These are phyloP conservation scores for Calliopsis andreniformis DNA, from an alignment of 1,140 invertebrate genomes.

Conservation along the genomic window DNA sequence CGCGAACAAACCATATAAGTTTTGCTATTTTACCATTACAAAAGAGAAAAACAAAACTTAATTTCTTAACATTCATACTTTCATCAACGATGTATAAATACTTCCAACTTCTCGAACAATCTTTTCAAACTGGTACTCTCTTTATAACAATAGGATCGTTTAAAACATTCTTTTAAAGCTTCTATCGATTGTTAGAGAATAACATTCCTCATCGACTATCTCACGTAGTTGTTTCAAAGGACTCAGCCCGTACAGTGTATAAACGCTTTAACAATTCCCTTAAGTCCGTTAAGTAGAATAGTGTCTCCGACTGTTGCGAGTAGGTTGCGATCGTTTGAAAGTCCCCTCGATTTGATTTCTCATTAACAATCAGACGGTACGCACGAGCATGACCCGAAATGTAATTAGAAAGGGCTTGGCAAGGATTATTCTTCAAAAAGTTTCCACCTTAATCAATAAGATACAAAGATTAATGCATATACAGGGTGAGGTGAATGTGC, in stretches of 20 bases:
- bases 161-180: not conserved
- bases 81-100: too few species aligned
- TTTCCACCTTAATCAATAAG: slow-evolving; percentile 65
- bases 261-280: slow-evolving; percentile 48
- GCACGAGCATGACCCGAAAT: slow-evolving; percentile 61
- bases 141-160: too few species aligned
- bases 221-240: slow-evolving; percentile 15
- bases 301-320: not conserved
- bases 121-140: too few species aligned
- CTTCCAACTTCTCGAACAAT: not conserved
- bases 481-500: slow-evolving; percentile 76
- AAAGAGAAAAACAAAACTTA: not conserved
- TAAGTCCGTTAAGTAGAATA: slow-evolving; percentile 33
- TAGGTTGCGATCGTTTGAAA: slow-evolving; percentile 1
- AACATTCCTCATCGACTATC: not conserved
- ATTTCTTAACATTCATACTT: too few species aligned
- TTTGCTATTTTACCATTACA: not conserved
- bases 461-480: slow-evolving; percentile 71
- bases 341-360: slow-evolving; percentile 2
- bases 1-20: not conserved
- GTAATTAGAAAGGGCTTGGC: slow-evolving; percentile 62
- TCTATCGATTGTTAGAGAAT: not conserved
- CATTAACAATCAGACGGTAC: slow-evolving; percentile 40
- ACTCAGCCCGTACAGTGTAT: slow-evolving; percentile 9
- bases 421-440: slow-evolving; percentile 64